Evolutionary conservation across 2,888 invertebrate genomes (phyloP).

Genomic region (Heteromyza rotundicornis): DNA sequence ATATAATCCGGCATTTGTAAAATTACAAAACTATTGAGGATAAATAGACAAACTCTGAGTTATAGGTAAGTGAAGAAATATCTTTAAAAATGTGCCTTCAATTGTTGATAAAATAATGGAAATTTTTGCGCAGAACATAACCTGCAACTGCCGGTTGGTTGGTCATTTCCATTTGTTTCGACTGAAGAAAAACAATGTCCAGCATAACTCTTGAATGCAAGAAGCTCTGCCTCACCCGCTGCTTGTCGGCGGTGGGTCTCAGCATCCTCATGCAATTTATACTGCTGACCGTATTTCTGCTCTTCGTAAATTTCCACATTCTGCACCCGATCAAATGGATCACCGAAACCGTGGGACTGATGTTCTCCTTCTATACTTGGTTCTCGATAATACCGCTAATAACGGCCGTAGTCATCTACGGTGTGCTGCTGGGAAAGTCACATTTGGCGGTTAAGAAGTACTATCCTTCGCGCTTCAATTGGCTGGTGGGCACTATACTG

Average conservation of each 20-base stretch:
- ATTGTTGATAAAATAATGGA: no score
- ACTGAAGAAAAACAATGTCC: no score
- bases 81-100: no score
- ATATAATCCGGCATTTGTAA: no score
- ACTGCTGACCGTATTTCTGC: constrained; percentile 64
- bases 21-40: no score
- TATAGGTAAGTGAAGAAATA: no score
- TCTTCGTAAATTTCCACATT: constrained; percentile 69
- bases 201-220: no score
- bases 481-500: constrained; percentile 70
- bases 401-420: constrained; percentile 72
- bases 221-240: constrained; percentile 51
- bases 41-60: no score
- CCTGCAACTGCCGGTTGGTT: no score
- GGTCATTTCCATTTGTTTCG: no score
- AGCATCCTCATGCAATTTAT: constrained; percentile 68
- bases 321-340: constrained; percentile 73
- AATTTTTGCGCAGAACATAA: no score
- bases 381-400: constrained; percentile 71
- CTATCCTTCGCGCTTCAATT: constrained; percentile 72
- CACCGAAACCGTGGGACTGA: constrained; percentile 66
- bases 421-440: constrained; percentile 74
- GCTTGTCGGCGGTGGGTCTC: constrained; percentile 65
- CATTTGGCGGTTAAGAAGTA: constrained; percentile 70
- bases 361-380: constrained; percentile 67